Base-by-base conservation (phyloP, 2,888 invertebrate species). In the Drosophila lacicola region DNA sequence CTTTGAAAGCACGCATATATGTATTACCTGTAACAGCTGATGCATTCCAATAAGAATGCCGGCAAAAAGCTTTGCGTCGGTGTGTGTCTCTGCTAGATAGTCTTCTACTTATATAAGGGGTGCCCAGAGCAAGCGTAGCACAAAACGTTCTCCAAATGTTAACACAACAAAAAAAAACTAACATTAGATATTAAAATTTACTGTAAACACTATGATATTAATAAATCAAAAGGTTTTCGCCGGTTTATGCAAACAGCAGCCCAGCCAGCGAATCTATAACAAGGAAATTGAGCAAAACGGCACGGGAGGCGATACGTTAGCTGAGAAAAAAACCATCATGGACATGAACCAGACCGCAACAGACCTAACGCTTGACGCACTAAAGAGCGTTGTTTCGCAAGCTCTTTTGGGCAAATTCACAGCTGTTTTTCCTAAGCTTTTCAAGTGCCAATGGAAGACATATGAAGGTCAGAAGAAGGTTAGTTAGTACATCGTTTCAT, bases 391-490 rank as follows among this genome's bases (percentile, higher is more conserved):
- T 17, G 57, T 83, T 4, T 62, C 74, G 50, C 45, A 84, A 72
- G 74, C 79, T 67, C 46, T 83, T 10, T 65, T 78, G 33, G 85
- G 83, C 65, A 85, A 88, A 47, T 76, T 78, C 69, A 78, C 85
- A 85, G 85, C 83, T 88, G 85, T 88, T 88, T 80, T 88, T 55
- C 83, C 80, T 83, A 85, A 85, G 85, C 85, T 85, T 71, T 86
- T 76, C 39, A 73, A 75, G 70, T 72, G 83, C 71, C 78, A 86
- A 53, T 85, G 88, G 85, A 86, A 88, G 76, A 82, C 78, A 6
- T 77, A 78, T 77, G 88, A 88, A 85, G 85, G 85, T 85, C 85
- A 85, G 73, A 88, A 78, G 88, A 85, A 85, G 85, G 85, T 85
- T 80, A 88, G 82, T 87, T 53, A 76, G 74, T 75, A 77, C 67